Conservation (phyloP, 2,888 invertebrate species). For the Mesorhabditis sp. region DNA sequence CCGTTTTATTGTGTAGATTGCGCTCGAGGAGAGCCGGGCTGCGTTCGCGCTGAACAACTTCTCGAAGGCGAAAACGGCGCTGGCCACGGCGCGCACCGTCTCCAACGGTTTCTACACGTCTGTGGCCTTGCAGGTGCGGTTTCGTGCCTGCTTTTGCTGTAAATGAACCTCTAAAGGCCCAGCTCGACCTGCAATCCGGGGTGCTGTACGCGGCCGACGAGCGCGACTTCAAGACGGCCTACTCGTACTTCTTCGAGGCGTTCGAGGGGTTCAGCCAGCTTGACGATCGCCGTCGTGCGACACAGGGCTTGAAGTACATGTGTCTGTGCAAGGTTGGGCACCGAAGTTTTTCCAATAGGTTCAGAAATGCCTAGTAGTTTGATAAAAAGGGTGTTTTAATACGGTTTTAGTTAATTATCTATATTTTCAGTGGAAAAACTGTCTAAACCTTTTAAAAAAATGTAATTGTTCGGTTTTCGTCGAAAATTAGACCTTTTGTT, state of each 20-base stretch:
- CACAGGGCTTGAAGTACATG: slow-evolving; percentile 98
- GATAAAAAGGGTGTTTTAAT: neutral
- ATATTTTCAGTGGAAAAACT: too few species aligned
- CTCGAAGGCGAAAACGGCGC: slow-evolving; percentile 65
- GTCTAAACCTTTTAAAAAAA: neutral
- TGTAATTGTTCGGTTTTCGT: neutral
- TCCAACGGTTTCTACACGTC: neutral
- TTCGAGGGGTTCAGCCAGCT: slow-evolving; percentile 92
- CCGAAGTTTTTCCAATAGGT: slow-evolving; percentile 74
- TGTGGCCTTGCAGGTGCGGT: neutral
- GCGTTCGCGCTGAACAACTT: slow-evolving; percentile 93
- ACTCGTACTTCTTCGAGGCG: slow-evolving; percentile 98
- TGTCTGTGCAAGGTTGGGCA: slow-evolving; percentile 83
- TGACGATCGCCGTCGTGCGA: slow-evolving; percentile 78
- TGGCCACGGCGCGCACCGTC: slow-evolving; percentile 1
- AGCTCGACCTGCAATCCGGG: slow-evolving; percentile 88
- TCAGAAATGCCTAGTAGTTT: slow-evolving; percentile 38
- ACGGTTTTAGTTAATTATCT: neutral
- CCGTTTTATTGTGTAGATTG: neutral
- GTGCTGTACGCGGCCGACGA: slow-evolving; percentile 99
- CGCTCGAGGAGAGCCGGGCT: slow-evolving; percentile 89
- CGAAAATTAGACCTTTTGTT: neutral
- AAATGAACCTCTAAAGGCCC: too few species aligned
- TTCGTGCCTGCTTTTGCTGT: neutral
- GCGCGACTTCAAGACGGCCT: slow-evolving; percentile 98